phyloP scores from a whole-genome alignment of 2,797 vertebrate species.

The Adelosebastes latens region DNA sequence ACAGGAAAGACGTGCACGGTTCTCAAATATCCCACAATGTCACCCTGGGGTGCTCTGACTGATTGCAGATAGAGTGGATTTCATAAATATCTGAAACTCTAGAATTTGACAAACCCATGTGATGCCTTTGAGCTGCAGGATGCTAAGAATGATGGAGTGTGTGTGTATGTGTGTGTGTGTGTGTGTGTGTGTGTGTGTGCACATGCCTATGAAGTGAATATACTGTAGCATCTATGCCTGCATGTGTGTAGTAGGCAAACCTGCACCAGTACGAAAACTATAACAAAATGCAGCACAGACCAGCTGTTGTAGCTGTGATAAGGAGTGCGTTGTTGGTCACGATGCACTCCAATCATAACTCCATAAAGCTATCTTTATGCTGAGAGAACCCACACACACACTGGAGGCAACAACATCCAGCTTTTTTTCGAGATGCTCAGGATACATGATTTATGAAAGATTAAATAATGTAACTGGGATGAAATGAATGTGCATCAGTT shows the following conservation, averaged over 20 bases:
- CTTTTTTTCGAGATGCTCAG: conserved; percentile 54
- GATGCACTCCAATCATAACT: conserved; percentile 67
- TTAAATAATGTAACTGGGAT: conserved; percentile 60
- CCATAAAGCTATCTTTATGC: conserved; percentile 74
- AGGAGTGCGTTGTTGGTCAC: conserved; percentile 69
- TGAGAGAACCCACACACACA: conserved; percentile 53
- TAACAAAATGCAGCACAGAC: conserved; percentile 36
- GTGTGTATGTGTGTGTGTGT: neutral
- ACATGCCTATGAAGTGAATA: neutral
- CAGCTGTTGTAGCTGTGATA: conserved; percentile 62
- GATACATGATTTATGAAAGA: conserved; percentile 65
- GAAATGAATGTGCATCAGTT: conserved; percentile 45
- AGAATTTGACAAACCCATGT: conserved; percentile 68
- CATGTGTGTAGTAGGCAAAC: neutral
- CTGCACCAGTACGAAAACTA: conserved; percentile 11
- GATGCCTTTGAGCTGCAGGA: conserved; percentile 55
- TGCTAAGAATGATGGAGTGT: conserved; percentile 29
- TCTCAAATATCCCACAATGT: conserved; percentile 83
- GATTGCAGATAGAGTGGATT: conserved; percentile 79
- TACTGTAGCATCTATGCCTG: neutral
- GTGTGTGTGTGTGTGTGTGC: neutral
- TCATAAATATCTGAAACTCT: conserved; percentile 81
- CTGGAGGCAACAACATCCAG: conserved; percentile 61
- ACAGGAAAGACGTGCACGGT: conserved; percentile 32
- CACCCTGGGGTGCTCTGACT: conserved; percentile 78